Evolutionary conservation across 2,797 vertebrate genomes (phyloP).

Genomic region (Sebastes steindachneri): DNA sequence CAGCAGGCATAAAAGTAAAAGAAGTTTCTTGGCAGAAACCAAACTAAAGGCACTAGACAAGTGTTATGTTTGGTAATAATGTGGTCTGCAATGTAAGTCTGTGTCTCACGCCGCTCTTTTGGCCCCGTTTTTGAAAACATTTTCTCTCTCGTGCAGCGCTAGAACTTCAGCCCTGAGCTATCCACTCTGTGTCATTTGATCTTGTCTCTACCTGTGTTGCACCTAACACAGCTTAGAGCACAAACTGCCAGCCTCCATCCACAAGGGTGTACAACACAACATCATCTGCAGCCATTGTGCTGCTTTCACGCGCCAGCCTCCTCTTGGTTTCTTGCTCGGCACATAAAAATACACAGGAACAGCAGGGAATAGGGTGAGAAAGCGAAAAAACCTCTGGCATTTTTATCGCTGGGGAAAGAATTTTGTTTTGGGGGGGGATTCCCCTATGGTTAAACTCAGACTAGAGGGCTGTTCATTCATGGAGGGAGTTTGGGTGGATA

Average conservation of each 20-base stretch:
- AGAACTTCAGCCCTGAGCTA: conserved; percentile 71
- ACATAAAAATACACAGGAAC: conserved; percentile 64
- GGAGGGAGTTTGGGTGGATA: conserved; percentile 62
- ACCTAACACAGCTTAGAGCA: conserved; percentile 68
- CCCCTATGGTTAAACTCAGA: conserved; percentile 62
- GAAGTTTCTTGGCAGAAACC: conserved; percentile 37
- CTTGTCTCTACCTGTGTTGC: conserved; percentile 69
- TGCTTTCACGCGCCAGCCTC: conserved; percentile 60
- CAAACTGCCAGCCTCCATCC: conserved; percentile 70
- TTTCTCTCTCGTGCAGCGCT: conserved; percentile 53
- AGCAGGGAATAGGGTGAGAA: conserved; percentile 52
- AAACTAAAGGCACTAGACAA: conserved; percentile 61
- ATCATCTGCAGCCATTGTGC: conserved; percentile 70
- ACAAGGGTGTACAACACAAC: conserved; percentile 68
- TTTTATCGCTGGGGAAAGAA: conserved; percentile 64
- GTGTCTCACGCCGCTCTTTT: conserved; percentile 64
- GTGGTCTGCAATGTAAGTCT: conserved; percentile 49
- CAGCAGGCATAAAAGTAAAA: conserved; percentile 53
- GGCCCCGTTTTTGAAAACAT: conserved; percentile 67
- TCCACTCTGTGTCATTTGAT: conserved; percentile 76
- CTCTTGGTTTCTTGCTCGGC: conserved; percentile 51
- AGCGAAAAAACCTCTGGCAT: conserved; percentile 74
- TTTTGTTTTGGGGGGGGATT: conserved; percentile 60
- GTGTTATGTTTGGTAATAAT: conserved; percentile 67
- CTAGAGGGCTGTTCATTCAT: conserved; percentile 67